A percentile compares a stretch with the other conserved stretches of the same genome.
phyloP scores from a whole-genome alignment of 2,888 invertebrate species.

The Caenorhabditis imperialis region DNA sequence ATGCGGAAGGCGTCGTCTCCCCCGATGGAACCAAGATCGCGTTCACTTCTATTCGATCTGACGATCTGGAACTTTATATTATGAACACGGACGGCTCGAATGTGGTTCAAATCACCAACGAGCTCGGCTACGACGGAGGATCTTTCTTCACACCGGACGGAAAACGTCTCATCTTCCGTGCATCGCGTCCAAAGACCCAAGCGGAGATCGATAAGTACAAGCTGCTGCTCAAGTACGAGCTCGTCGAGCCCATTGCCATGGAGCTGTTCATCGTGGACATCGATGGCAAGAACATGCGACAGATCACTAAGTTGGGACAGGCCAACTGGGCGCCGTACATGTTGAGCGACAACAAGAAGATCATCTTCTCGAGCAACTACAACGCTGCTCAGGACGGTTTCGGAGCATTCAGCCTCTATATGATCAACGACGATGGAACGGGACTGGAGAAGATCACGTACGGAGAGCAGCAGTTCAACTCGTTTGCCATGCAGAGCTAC shows the following conservation, averaged over 20 bases:
- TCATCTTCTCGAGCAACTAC: constrained; percentile 59
- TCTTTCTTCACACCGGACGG: constrained; percentile 76
- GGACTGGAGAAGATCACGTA: constrained; percentile 68
- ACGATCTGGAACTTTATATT: constrained; percentile 72
- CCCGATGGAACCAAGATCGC: constrained; percentile 72
- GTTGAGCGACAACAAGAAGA: constrained; percentile 68
- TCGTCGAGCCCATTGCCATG: constrained; percentile 74
- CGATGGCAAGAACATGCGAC: constrained; percentile 66
- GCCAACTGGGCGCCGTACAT: constrained; percentile 77
- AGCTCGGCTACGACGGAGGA: constrained; percentile 75
- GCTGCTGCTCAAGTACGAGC: constrained; percentile 58
- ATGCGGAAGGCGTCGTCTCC: constrained; percentile 71
- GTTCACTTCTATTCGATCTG: constrained; percentile 69
- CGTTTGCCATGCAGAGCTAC: constrained; percentile 75
- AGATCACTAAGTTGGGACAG: constrained; percentile 70
- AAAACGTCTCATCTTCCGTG: constrained; percentile 71
- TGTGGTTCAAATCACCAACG: constrained; percentile 65
- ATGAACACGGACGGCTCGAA: constrained; percentile 72
- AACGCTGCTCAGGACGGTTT: constrained; percentile 63
- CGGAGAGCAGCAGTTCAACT: constrained; percentile 69
- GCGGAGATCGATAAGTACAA: constrained; percentile 69
- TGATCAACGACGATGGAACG: constrained; percentile 72
- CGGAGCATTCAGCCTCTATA: constrained; percentile 71
- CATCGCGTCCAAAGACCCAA: constrained; percentile 69
- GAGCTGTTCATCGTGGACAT: constrained; percentile 72